Evolutionary conservation across 2,888 invertebrate species (phyloP).

Genomic region (Leuctra nigra): DNA sequence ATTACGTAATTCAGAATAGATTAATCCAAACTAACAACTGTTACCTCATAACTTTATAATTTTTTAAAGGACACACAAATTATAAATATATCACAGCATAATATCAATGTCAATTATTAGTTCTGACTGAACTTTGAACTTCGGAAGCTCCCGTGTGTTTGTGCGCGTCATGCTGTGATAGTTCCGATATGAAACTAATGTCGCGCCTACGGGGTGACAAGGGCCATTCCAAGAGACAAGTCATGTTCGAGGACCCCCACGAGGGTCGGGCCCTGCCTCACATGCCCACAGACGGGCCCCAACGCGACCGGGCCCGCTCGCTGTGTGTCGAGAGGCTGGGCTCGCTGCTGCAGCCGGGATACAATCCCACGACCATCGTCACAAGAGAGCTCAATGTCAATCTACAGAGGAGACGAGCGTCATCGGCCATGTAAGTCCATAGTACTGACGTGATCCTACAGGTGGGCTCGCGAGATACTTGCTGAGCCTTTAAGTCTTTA

Average conservation of each 20-base stretch:
- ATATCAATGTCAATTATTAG: too few relatives aligned
- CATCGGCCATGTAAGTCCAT: conserved; percentile 36
- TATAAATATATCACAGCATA: too few relatives aligned
- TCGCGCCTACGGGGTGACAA: conserved; percentile 29
- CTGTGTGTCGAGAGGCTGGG: conserved; percentile 37
- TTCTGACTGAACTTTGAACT: too few relatives aligned
- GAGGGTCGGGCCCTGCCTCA: conserved; percentile 1
- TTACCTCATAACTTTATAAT: too few relatives aligned
- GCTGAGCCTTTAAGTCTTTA: too few relatives aligned
- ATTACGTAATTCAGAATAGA: too few relatives aligned
- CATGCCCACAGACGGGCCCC: conserved; percentile 19
- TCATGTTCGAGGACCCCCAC: conserved; percentile 15
- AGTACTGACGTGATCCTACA: background rate
- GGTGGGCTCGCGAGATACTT: too few relatives aligned
- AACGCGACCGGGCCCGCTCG: conserved; percentile 39
- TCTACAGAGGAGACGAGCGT: conserved; percentile 35
- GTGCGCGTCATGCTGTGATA: too few relatives aligned
- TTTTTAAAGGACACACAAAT: too few relatives aligned
- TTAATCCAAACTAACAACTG: too few relatives aligned
- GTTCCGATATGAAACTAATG: conserved; percentile 30
- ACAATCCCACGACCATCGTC: conserved; percentile 32
- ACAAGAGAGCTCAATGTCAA: conserved; percentile 33
- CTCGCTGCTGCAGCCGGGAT: conserved; percentile 33
- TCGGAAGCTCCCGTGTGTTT: too few relatives aligned
- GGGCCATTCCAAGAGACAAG: conserved; percentile 16